Evolutionary conservation across 2,888 invertebrate species (phyloP).

Genomic region (Melolontha melolontha): DNA sequence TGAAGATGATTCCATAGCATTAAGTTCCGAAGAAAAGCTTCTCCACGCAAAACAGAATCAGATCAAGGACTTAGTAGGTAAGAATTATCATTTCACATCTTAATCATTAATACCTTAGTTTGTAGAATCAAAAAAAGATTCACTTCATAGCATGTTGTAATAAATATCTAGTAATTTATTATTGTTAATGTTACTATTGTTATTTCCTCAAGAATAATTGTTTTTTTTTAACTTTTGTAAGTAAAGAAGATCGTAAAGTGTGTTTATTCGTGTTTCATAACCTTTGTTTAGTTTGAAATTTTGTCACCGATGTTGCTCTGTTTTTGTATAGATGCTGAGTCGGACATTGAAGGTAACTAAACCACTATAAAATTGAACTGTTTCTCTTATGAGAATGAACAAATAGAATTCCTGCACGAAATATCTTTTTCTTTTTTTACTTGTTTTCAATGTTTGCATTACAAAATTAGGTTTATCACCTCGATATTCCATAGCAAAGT

Average conservation of each 20-base stretch:
- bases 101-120: constrained; percentile 17
- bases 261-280: constrained; percentile 7
- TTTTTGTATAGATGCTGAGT: constrained; percentile 62
- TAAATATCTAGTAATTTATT: constrained; percentile 11
- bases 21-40: constrained; percentile 82
- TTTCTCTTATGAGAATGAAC: constrained; percentile 24
- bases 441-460: neutral
- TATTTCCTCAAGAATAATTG: constrained; percentile 12
- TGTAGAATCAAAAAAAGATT: constrained; percentile 11
- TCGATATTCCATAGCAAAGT: no score
- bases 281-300: constrained; percentile 42
- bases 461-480: no score
- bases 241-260: no score
- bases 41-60: constrained; percentile 83
- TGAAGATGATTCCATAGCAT: constrained; percentile 77
- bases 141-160: constrained; percentile 23
- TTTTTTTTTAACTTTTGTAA: neutral
- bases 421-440: constrained; percentile 24
- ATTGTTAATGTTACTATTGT: constrained; percentile 18
- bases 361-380: constrained; percentile 22
- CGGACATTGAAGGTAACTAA: constrained; percentile 66
- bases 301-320: constrained; percentile 44
- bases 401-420: constrained; percentile 23
- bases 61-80: constrained; percentile 85
- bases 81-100: constrained; percentile 55